phyloP scores from a whole-genome alignment of 2,888 invertebrate species.

The Tetheella fluctuosa region DNA sequence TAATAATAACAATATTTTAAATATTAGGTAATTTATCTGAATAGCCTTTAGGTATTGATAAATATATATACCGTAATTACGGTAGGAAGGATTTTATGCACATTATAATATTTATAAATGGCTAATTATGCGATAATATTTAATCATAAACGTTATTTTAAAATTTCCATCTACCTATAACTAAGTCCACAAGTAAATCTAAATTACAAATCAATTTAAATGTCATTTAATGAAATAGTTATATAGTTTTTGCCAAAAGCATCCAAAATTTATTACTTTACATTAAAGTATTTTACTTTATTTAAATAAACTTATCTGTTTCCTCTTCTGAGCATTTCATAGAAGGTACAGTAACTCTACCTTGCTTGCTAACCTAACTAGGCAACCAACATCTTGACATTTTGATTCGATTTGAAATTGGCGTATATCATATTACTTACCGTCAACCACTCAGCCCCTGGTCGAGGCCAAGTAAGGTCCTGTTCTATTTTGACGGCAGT shows the following conservation, averaged over 20 bases:
- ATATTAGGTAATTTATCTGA: no score
- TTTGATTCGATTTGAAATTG: background rate
- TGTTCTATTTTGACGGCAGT: conserved; percentile 62
- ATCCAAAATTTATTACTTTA: no score
- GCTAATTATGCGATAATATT: background rate
- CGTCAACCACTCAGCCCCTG: conserved; percentile 73
- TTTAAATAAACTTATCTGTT: no score
- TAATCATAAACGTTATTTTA: background rate
- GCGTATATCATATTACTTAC: conserved; percentile 43
- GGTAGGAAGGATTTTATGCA: background rate
- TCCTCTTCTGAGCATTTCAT: no score
- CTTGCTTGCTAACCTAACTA: background rate
- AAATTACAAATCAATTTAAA: no score
- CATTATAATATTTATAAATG: conserved; percentile 1
- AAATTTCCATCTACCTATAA: background rate
- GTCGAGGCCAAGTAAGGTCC: conserved; percentile 67
- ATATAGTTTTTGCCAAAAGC: no score
- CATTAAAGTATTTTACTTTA: no score
- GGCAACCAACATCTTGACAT: background rate
- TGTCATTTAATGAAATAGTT: no score
- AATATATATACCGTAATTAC: no score
- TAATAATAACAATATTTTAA: no score
- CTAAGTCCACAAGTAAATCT: no score
- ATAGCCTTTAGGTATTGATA: no score
- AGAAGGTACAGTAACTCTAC: background rate